phyloP scores from a whole-genome alignment of 2,888 invertebrate species.

The Nomada lathburiana region DNA sequence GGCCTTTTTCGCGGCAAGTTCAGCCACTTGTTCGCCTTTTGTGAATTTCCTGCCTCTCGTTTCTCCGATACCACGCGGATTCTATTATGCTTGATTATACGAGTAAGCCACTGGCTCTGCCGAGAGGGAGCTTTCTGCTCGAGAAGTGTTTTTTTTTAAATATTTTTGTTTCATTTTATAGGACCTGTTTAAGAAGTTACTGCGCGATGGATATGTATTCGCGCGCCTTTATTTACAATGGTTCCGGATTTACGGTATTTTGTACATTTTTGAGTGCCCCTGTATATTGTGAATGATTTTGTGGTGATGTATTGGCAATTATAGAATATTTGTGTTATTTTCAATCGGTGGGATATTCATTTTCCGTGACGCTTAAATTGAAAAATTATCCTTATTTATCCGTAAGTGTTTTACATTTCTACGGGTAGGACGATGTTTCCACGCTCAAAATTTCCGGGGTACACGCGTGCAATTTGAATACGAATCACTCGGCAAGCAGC shows the following conservation, averaged over 20 bases:
- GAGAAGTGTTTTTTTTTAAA: background rate
- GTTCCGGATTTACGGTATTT: too few species aligned
- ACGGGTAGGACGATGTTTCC: background rate
- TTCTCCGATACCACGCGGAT: background rate
- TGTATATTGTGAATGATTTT: too few species aligned
- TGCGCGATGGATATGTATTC: background rate
- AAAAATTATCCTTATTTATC: background rate
- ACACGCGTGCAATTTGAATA: constrained; percentile 46
- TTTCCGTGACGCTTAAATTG: background rate
- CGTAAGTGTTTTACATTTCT: background rate
- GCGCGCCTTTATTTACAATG: background rate
- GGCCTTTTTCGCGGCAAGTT: constrained; percentile 2
- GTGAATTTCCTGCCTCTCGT: background rate
- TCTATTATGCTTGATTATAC: constrained; percentile 3
- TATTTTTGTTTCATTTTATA: background rate
- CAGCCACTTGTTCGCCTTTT: constrained; percentile 12
- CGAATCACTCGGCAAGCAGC: constrained; percentile 25
- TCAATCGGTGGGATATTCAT: background rate
- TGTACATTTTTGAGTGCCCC: too few species aligned
- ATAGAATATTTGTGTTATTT: too few species aligned
- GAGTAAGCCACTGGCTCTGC: background rate
- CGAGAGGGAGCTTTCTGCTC: background rate
- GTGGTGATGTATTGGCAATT: too few species aligned
- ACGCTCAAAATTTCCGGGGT: constrained; percentile 9
- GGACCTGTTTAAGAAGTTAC: background rate